A percentile compares a stretch with the other conserved stretches of the same genome.
Evolutionary conservation across 2,888 invertebrate species (phyloP).

Genomic region (Drosophila borealis): DNA sequence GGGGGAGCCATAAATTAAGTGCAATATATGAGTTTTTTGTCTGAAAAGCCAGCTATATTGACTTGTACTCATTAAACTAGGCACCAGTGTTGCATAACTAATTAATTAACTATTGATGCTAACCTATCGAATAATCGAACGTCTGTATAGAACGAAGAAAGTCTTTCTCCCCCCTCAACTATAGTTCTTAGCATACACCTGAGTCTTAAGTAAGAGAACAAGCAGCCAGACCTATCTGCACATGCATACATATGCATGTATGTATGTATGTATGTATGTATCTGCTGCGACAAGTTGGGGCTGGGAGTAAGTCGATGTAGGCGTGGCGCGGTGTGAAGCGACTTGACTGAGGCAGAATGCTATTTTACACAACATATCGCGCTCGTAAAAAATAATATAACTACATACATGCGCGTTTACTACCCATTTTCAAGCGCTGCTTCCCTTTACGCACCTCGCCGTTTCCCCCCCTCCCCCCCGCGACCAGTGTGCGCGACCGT

Average conservation of each 20-base stretch:
- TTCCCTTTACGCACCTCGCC: conserved; percentile 4
- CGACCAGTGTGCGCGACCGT: not conserved
- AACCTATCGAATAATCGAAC: not conserved
- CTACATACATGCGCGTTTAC: conserved; percentile 74
- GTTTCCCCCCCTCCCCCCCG: not conserved
- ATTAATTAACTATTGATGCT: conserved; percentile 11
- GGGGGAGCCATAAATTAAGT: conserved; percentile 20
- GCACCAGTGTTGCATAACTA: not conserved
- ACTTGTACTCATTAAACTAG: conserved; percentile 1
- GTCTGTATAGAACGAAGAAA: not conserved
- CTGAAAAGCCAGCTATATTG: not conserved
- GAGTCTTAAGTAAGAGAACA: conserved; percentile 24
- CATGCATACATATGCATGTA: not conserved
- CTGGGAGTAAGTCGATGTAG: too few relatives aligned
- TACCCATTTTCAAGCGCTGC: conserved; percentile 65
- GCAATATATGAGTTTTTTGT: conserved; percentile 6
- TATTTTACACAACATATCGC: conserved; percentile 77
- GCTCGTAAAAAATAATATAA: conserved; percentile 80
- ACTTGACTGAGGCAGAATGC: conserved; percentile 46
- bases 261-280: not conserved
- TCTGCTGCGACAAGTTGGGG: not conserved
- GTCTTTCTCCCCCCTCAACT: not conserved
- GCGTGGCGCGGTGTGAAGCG: not conserved
- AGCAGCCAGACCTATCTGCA: not conserved
- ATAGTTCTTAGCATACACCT: conserved; percentile 20